Base-by-base conservation (phyloP, 2,888 invertebrate species). In the Zaprionus bogoriensis region DNA sequence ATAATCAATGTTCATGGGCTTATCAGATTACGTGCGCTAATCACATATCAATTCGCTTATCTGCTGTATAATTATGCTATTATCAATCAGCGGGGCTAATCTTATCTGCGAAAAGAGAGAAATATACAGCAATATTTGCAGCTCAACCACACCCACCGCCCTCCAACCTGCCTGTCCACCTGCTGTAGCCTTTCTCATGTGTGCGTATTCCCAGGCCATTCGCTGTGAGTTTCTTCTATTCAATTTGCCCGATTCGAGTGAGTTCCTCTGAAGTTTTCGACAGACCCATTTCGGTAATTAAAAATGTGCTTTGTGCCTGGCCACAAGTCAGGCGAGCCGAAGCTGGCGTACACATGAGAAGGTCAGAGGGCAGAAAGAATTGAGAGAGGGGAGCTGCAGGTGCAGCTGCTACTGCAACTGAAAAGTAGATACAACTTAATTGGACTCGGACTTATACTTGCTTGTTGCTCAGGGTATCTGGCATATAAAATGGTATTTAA, bases 21-120 rank as follows among this genome's bases (percentile, higher is more conserved):
- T 63, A 39, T n/a, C 50, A 52, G 55, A 45, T 55, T 62, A 46
- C 30, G 23, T 53, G 25, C 28, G 36, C 10, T 48, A 55, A 59
- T 36, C 48, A 52, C 22, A 48, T 47, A 58, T 64, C 64, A 45
- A 51, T 54, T 68, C 50, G 7, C 42, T 51, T 64, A 69, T 65
- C 70, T 20, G 22, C 1, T 22, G 7, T 32, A 51, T 44, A 63
- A 62, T 32, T 47, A 36, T 59, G 46, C 28, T 27, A 45, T 14
- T 54, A 46, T 45, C 54, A 42, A 23, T 19, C 17, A 42, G 42
- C 19, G 12, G 2, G 7, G 10, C 32, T 54, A 62, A 65, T 65
- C 64, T 65, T 32, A 65, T 65, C 64, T 17, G 2, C 6, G 1
- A 14, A 7, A 12, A 27, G 3, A 27, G 32, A 14, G 14, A 9